Base-by-base conservation (phyloP, 2,113 vertebrate genomes). In the Chionomys nivalis region DNA sequence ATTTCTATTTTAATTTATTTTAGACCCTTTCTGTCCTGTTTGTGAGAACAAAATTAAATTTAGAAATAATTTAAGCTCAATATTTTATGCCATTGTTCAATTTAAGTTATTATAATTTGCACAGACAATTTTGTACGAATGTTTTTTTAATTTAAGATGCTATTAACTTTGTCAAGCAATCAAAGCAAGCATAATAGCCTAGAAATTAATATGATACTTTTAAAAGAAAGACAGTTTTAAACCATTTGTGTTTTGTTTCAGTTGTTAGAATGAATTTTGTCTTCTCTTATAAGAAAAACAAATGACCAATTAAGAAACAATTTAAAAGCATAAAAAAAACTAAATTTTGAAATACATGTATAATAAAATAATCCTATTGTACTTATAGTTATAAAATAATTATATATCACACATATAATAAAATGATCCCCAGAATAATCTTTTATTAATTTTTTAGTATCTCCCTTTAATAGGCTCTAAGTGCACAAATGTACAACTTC, bases 41-140 rank as follows among this genome's bases (percentile, higher is more conserved):
- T 91, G 16, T 91, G 65, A 92, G 55, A 92, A 58, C 55, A 88
- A 92, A 95, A 95, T 95, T 81, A 92, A 94, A 87, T 58, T 70
- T 87, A 17, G 36, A 78, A 88, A 82, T 81, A 88, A 92, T 55
- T 52, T 65, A 61, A 75, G 42, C 36, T 36, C 73, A 65, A 66
- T 73, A 88, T 66, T 87, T 65, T 79, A 55, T 55, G 75, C 28
- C 28, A 52, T 92, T 73, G 83, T 44, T 72, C 83, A 65, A 61
- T 73, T 88, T 81, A 81, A 87, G 42, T 88, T 73, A 87, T 73
- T 63, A 65, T 49, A 91, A 70, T 94, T 72, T 87, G 7, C 44
- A 90, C 63, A 79, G 44, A 49, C 58, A 87, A 87, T 49, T 94
- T 90, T 94, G 26, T 58, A 91, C 12, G 33, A 91, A 79, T 26